Evolutionary conservation across 1,140 invertebrate genomes (phyloP).

Genomic region (Zaprionus ghesquierei): DNA sequence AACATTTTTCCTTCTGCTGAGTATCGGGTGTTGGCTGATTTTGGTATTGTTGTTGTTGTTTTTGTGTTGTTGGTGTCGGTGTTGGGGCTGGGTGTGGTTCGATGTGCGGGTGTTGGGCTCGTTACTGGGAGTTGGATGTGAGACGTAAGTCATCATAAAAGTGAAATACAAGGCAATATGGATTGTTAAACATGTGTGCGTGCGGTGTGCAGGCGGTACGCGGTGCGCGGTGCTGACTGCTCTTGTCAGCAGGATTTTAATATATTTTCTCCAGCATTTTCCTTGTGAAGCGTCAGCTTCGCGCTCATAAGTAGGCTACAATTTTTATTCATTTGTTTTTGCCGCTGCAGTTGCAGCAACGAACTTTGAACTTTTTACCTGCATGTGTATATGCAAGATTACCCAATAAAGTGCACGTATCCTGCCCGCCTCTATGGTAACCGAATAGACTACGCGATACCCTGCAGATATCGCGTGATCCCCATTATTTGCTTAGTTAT

Average conservation of each 20-base stretch:
- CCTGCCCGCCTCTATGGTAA: neutral
- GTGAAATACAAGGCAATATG: constrained; percentile 76
- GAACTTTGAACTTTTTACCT: constrained; percentile 20
- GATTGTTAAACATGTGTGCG: constrained; percentile 66
- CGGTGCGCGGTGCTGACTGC: constrained; percentile 2
- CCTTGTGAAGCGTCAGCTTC: constrained; percentile 22
- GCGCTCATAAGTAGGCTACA: constrained; percentile 61
- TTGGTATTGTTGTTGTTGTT: neutral
- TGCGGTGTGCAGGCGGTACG: neutral
- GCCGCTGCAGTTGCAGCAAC: constrained; percentile 17
- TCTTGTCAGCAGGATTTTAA: constrained; percentile 50
- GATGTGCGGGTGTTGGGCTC: neutral
- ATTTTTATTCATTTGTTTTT: constrained; percentile 28
- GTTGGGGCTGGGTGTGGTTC: neutral
- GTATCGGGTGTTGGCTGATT: neutral
- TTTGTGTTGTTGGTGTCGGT: neutral
- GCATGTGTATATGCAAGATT: neutral
- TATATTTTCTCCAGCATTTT: constrained; percentile 25
- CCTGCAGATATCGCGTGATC: neutral
- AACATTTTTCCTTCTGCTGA: constrained; percentile 51
- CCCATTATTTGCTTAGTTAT: neutral
- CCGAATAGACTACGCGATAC: neutral
- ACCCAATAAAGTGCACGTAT: neutral
- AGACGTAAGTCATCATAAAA: constrained; percentile 75
- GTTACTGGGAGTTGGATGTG: constrained; percentile 6